Base-by-base conservation (phyloP, 2,113 vertebrate genomes). In the Aplodontia rufa region DNA sequence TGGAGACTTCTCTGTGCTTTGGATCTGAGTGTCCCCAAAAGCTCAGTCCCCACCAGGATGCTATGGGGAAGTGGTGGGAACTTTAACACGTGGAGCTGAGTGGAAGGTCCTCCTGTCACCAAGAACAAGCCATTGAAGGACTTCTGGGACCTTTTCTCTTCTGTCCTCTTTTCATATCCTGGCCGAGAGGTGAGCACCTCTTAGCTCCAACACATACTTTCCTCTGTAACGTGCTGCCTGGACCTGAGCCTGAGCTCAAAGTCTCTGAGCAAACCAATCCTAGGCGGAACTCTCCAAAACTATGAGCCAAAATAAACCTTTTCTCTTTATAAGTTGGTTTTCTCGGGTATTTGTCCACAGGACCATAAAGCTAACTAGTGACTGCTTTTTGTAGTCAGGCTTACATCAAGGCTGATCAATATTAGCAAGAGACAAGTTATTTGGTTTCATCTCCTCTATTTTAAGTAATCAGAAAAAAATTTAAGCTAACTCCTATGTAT, bases 81-180 rank as follows among this genome's bases (percentile, higher is more conserved):
- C 28, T 16, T 32, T 12, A 22, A 83, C 13, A 37, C 8, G 5
- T 8, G 2, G 28, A 12, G 28, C 2, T 40, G 10, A 37, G 2
- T 24, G 24, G 12, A 42, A 62, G 35, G 26, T 62, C 35, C 17
- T 75, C 14, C n/a, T 6, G 13, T 35, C 58, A 17, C 1, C 35
- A 11, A 20, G n/a, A 24, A 4, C 4, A 14, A 20, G 19, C 5
- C 35, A 4, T 5, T 12, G 13, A 32, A 53, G 20, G 0, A 28
- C 35, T 3, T 64, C n/a, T 14, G 37, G 9, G 26, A 28, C 30
- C n/a, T 14, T 9, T 40, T 12, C 19, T 74, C 1, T 83, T 47
- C 28, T 58, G 62, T 14, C 35, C 32, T 45, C 2, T 9, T 83
- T 64, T 5, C n/a, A 24, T 5, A 35, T 47, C 6, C 9, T 64